These are phyloP conservation scores for Peromyscus californicus DNA, from an alignment of 2,113 vertebrate species.

Conservation along the genomic window DNA sequence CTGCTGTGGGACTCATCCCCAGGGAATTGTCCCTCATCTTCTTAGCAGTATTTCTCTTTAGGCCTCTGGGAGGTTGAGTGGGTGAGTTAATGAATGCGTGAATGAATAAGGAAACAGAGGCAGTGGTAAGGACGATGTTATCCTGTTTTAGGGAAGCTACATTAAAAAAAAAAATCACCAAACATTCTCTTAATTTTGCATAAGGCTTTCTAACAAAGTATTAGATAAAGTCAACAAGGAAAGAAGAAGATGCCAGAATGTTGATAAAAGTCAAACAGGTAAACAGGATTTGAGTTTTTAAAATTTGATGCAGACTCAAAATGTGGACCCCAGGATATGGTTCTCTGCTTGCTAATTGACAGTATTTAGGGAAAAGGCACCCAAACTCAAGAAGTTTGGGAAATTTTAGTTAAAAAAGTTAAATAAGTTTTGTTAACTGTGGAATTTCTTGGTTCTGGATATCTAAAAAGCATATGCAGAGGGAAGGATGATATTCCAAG, in stretches of 20 bases:
- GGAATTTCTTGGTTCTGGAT: background rate
- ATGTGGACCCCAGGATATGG: background rate
- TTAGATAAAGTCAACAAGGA: constrained; percentile 7
- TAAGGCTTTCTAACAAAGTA: too few species aligned
- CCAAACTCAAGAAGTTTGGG: constrained; percentile 23
- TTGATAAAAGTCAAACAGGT: background rate
- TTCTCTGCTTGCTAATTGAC: background rate
- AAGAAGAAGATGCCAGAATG: background rate
- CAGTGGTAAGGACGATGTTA: background rate
- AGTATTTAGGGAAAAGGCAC: constrained; percentile 31
- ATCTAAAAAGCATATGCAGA: background rate
- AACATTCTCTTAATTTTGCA: too few species aligned
- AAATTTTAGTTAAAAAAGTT: constrained; percentile 45
- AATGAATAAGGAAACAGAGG: background rate
- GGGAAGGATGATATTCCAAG: background rate
- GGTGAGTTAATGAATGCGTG: background rate
- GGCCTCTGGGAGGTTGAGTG: background rate
- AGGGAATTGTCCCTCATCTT: background rate
- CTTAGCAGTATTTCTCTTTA: background rate
- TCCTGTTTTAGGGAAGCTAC: background rate
- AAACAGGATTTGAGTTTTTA: constrained; percentile 41
- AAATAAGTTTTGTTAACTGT: background rate
- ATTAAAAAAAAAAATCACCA: background rate
- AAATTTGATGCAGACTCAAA: constrained; percentile 3
- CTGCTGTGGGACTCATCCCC: background rate